Evolutionary conservation across 2,888 invertebrate genomes (phyloP), one percentile per base, ranked within the genome.

Genomic region (Bugulina stolonifera): DNA sequence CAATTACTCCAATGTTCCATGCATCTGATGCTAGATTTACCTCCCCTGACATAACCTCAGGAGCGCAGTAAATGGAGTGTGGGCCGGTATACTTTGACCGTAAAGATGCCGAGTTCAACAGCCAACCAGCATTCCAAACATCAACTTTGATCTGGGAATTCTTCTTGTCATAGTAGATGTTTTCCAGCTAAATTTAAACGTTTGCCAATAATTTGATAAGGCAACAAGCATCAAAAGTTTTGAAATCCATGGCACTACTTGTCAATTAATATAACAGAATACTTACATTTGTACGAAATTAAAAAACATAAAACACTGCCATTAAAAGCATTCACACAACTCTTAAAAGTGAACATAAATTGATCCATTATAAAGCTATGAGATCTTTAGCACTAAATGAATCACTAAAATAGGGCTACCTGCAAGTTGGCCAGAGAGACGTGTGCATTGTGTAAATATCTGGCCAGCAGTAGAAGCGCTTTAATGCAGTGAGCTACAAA

Each of bases 31-130:
- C 93, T 0, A 91, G 91, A 84, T 90, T 92, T 43, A 93, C 91
- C 84, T 95, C 94, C 81, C 93, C 91, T 81, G 89, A 89, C 69
- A 94, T 86, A 75, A 94, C 89, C 85, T 97, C 96, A 0, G 96
- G 96, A 5, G 96, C 91, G 89, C 86, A 76, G 76, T 81, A 80
- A 72, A 70, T 70, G 23, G 70, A 70, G 25, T 34, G 70, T 3
- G 70, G 23, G 2, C 70, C 70, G 22, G 14, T 18, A 54, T 70
- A 32, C 52, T 70, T 54, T 5, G 70, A 5, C 3, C 70, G 23
- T 3, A 43, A 18, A 10, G 70, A 43, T 3, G 18, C 27, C 3
- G 70, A 70, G 18, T 43, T 70, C 1, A 70, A 52, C 29, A 43
- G 52, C 35, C 35, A 70, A 29, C 70, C 70, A 10, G 70, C 70